Base-by-base conservation (phyloP, 2,113 vertebrate species). In the Notothenia coriiceps region DNA sequence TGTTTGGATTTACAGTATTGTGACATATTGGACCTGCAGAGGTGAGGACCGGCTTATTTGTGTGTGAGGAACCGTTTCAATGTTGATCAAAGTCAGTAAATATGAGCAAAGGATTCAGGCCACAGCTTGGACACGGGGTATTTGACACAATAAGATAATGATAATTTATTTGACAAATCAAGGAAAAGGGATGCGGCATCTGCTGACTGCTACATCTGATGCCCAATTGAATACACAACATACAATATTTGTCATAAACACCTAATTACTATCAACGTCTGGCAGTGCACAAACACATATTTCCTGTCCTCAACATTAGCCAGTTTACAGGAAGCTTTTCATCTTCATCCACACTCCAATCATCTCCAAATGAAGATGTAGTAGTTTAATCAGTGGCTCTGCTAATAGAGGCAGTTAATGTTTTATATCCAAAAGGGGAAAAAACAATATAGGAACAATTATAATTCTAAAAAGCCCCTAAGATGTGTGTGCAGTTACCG, bases 221-320 rank as follows among this genome's bases (percentile, higher is more conserved):
- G 68, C 79, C 77, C 82, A 81, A 61, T 46, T 84, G 72, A 83
- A 79, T 74, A 44, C 64, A 83, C 70, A 79, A 82, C 80, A 79
- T 60, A 86, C 56, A 86, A 78, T 66, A 87, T 80, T 60, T 49
- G 77, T 86, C 84, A 87, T 77, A 61, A 84, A 86, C 72, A 81
- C 55, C 78, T 77, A 73, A 84, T 89, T 90, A 85, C 83, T 29
- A 75, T 83, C 61, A 54, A 44, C 9, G 66, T 79, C 79, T 86
- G 78, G 76, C 70, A 11, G 17, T 50, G 4, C 50, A 15, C 68
- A 47, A 4, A 57, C 54, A 25, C 55, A 25, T 10, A 33, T 20
- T 74, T 77, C 60, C 84, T 51, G 43, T 40, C 85, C 59, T 77
- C 60, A 71, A 81, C 71, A 49, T 68, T 63, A 64, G 75, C 76